A percentile compares a stretch with the other conserved stretches of the same genome.
Evolutionary conservation across 2,888 invertebrate genomes (phyloP).

Genomic region (Esperia sulphurella): DNA sequence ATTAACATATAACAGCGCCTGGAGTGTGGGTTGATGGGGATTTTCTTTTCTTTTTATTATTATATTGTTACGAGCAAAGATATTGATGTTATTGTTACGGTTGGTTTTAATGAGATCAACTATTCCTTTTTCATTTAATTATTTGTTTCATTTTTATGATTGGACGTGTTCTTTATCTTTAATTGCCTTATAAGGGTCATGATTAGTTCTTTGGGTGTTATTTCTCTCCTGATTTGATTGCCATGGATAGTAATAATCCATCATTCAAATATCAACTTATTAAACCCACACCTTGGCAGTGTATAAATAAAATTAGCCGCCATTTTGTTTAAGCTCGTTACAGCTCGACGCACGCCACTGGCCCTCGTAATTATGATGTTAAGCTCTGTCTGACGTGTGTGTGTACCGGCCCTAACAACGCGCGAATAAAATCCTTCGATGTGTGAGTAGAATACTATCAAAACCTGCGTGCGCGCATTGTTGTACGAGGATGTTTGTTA

Average conservation of each 20-base stretch:
- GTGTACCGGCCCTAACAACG: conserved; percentile 39
- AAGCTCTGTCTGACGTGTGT: conserved; percentile 28
- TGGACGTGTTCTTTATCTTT: not conserved
- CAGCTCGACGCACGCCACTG: conserved; percentile 75
- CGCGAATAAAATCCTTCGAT: conserved; percentile 41
- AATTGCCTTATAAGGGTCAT: not conserved
- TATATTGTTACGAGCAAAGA: conserved; percentile 3
- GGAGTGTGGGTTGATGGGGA: conserved; percentile 40
- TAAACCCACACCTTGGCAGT: conserved; percentile 49
- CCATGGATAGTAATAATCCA: conserved; percentile 18
- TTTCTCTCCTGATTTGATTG: not conserved
- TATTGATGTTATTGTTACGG: conserved; percentile 2
- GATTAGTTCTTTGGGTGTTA: not conserved
- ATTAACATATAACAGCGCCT: conserved; percentile 58
- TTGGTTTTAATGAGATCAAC: conserved; percentile 7
- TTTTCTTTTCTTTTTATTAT: conserved; percentile 8
- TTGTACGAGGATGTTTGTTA: conserved; percentile 13
- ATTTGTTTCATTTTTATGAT: not conserved
- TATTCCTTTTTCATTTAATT: not conserved
- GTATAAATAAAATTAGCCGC: conserved; percentile 67
- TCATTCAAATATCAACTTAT: conserved; percentile 49
- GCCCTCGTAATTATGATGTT: conserved; percentile 74
- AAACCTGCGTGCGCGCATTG: conserved; percentile 21
- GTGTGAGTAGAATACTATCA: conserved; percentile 26
- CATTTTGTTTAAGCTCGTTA: conserved; percentile 78